Evolutionary conservation across 2,113 vertebrate species (phyloP).

Genomic region (Poicephalus gulielmi): DNA sequence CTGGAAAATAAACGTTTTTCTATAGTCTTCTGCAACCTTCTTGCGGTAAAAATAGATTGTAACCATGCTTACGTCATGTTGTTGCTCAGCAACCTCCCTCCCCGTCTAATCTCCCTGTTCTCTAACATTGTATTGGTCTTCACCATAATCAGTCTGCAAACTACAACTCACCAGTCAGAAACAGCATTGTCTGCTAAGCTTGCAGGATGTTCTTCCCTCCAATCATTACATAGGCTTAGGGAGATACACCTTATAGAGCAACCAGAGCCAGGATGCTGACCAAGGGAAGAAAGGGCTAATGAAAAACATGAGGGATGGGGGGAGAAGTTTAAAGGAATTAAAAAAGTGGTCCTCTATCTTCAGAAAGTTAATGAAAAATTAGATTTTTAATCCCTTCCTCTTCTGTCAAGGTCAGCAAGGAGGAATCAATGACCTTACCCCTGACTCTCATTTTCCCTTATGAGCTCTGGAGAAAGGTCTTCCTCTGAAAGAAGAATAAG

Average conservation of each 20-base stretch:
- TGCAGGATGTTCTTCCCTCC: slow-evolving; percentile 38
- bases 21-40: slow-evolving; percentile 48
- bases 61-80: slow-evolving; percentile 47
- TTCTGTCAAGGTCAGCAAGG: neutral
- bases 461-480: neutral
- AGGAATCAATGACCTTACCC: neutral
- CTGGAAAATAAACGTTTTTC: slow-evolving; percentile 27
- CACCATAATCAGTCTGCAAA: neutral
- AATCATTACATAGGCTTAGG: neutral
- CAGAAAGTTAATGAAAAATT: neutral
- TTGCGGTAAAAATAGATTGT: slow-evolving; percentile 69
- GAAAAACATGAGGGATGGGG: neutral
- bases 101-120: neutral
- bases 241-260: neutral
- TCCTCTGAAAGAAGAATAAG: neutral
- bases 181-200: neutral
- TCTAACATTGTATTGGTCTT: slow-evolving; percentile 56
- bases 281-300: neutral
- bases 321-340: neutral
- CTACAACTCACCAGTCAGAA: neutral
- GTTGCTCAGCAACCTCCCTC: slow-evolving; percentile 69
- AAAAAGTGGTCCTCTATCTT: neutral
- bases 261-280: neutral
- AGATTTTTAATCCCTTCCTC: neutral
- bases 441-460: neutral